These are phyloP conservation scores for Hemaris fuciformis DNA, from an alignment of 2,888 invertebrate genomes.

Conservation along the genomic window DNA sequence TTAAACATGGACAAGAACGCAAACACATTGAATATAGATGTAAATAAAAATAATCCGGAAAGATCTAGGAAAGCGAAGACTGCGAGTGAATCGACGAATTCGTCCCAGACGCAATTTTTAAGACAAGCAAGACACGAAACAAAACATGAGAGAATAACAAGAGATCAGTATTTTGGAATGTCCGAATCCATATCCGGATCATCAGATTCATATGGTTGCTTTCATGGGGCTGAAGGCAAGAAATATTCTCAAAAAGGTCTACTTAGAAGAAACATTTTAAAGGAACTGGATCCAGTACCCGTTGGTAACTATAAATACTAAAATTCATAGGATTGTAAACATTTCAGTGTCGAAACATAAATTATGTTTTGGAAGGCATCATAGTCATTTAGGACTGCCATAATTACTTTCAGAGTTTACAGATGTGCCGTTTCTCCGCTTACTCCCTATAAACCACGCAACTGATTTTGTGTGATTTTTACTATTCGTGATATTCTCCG, in stretches of 20 bases:
- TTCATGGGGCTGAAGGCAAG: constrained; percentile 51
- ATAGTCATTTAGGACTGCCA: no score
- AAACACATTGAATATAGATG: constrained; percentile 3
- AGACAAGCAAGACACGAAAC: constrained; percentile 34
- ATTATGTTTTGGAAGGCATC: no score
- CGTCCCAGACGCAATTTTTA: constrained; percentile 54
- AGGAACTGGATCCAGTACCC: constrained; percentile 51
- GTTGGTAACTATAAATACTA: constrained; percentile 36
- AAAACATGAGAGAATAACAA: constrained; percentile 40
- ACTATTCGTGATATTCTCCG: no score
- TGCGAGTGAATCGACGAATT: constrained; percentile 37
- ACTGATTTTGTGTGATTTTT: no score
- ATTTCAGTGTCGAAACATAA: no score
- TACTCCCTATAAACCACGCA: no score
- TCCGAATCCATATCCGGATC: constrained; percentile 56
- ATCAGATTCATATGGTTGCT: constrained; percentile 50
- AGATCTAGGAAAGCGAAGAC: constrained; percentile 31
- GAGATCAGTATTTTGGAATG: constrained; percentile 43
- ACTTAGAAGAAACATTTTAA: constrained; percentile 50
- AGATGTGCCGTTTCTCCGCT: no score
- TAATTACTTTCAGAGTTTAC: no score
- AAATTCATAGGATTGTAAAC: no score
- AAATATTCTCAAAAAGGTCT: constrained; percentile 48
- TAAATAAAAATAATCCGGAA: constrained; percentile 1
- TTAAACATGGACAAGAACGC: constrained; percentile 32